Percentiles rank a stretch among this genome's conserved stretches.
phyloP scores from a whole-genome alignment of 2,888 invertebrate genomes.

The Ochropacha duplaris region DNA sequence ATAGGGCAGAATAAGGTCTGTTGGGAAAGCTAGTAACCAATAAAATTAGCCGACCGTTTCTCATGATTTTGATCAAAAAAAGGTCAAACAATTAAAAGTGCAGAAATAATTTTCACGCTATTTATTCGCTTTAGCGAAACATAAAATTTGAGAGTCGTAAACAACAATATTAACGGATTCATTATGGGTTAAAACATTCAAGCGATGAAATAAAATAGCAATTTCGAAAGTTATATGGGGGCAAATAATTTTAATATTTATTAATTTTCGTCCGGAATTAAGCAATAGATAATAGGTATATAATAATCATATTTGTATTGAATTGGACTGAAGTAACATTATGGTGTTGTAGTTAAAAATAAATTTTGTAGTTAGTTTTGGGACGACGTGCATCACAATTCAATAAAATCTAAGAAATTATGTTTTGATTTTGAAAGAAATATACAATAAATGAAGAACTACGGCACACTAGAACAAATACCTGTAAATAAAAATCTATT shows the following conservation, averaged over 20 bases:
- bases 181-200: conserved; percentile 40
- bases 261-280: background rate
- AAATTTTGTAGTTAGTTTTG: no score
- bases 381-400: no score
- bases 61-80: background rate
- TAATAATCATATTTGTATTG: background rate
- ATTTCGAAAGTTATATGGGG: conserved; percentile 38
- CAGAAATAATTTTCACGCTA: conserved; percentile 21
- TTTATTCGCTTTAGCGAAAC: conserved; percentile 19
- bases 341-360: no score
- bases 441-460: background rate
- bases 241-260: background rate
- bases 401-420: no score
- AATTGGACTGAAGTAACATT: background rate
- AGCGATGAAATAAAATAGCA: conserved; percentile 45
- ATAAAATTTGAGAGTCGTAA: conserved; percentile 41
- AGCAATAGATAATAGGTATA: background rate
- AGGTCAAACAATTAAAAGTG: conserved; percentile 21
- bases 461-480: background rate
- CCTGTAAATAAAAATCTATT: no score
- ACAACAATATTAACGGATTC: conserved; percentile 49
- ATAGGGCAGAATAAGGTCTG: no score
- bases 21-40: no score
- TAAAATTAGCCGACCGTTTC: no score
- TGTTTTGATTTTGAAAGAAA: no score